Percentiles rank a stretch among this genome's conserved stretches.
phyloP scores from a whole-genome alignment of 2,888 invertebrate species.

The Apodemia mormo region DNA sequence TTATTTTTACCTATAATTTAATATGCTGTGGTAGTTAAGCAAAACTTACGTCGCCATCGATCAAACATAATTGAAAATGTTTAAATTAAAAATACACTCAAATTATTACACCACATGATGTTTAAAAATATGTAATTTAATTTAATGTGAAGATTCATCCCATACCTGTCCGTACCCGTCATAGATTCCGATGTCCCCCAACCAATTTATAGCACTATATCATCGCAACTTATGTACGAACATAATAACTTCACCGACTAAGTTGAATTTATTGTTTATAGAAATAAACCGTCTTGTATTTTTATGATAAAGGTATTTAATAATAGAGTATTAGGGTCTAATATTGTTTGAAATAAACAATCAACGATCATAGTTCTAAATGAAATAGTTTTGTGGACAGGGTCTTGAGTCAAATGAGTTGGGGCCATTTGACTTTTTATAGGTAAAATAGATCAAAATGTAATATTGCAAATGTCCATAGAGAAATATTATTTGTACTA shows the following conservation, averaged over 20 bases:
- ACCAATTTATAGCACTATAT: conserved; percentile 50
- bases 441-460: not conserved
- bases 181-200: conserved; percentile 62
- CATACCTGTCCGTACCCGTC: conserved; percentile 35
- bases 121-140: conserved; percentile 37
- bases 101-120: not conserved
- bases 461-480: not conserved
- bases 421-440: not conserved
- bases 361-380: not conserved
- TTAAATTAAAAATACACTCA: not conserved
- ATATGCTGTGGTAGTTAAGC: not conserved
- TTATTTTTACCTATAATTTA: not conserved
- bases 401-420: not conserved
- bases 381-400: not conserved
- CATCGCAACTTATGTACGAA: conserved; percentile 58
- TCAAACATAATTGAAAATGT: not conserved
- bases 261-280: conserved; percentile 63
- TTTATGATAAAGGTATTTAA: not conserved
- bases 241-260: conserved; percentile 59
- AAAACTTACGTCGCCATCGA: not conserved
- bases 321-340: not conserved
- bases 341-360: not conserved
- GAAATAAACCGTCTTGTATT: conserved; percentile 24
- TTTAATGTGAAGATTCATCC: conserved; percentile 56
- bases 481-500: not conserved